These are phyloP conservation scores for Sibirionetta formosa DNA, from an alignment of 2,797 vertebrate species.

Conservation along the genomic window DNA sequence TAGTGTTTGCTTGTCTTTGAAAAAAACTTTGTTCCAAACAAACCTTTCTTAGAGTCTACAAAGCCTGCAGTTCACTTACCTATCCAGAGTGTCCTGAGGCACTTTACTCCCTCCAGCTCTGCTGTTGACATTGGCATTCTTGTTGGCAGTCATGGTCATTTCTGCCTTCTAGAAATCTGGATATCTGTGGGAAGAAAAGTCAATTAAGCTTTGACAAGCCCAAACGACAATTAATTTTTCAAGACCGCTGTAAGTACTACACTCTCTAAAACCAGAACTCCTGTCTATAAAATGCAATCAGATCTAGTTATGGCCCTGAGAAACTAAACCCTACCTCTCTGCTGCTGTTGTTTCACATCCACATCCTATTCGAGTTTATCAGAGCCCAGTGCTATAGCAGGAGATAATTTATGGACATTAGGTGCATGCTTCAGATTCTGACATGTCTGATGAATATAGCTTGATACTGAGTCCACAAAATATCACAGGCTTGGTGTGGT, in stretches of 20 bases:
- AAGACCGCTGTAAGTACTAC: not conserved
- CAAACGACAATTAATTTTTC: not conserved
- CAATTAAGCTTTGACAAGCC: conserved; percentile 35
- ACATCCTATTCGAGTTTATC: not conserved
- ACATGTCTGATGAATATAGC: not conserved
- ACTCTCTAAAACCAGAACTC: not conserved
- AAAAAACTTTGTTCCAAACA: not conserved
- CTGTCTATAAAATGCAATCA: not conserved
- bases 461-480: not conserved
- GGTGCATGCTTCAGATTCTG: not conserved
- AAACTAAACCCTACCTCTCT: not conserved
- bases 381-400: not conserved
- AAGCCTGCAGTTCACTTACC: conserved; percentile 84
- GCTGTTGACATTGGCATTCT: conserved; percentile 91
- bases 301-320: not conserved
- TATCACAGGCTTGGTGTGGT: not conserved
- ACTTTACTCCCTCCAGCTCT: conserved; percentile 92
- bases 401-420: not conserved
- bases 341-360: not conserved
- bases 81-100: conserved; percentile 89
- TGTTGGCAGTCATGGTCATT: conserved; percentile 98
- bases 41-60: not conserved
- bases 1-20: not conserved
- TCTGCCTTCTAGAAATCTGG: conserved; percentile 84
- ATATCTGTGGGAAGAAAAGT: conserved; percentile 82